Evolutionary conservation across 2,888 invertebrate genomes (phyloP).

Genomic region (Nephrotoma flavescens): DNA sequence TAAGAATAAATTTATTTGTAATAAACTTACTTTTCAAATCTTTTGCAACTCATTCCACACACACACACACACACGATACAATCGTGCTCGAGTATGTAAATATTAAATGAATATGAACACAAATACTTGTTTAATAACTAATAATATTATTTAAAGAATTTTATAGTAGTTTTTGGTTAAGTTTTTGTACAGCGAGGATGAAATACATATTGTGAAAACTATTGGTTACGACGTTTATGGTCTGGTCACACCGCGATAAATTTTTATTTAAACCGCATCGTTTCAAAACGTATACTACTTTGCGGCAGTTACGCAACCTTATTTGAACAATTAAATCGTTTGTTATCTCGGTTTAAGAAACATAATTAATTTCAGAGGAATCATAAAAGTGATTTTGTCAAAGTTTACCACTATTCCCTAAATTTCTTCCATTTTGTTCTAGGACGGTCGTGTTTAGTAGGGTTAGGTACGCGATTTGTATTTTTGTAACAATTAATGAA

Average conservation of each 20-base stretch:
- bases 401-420: too few species aligned
- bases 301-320: too few species aligned
- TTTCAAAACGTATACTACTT: background rate
- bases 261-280: background rate
- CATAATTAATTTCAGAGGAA: too few species aligned
- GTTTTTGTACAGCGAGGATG: background rate
- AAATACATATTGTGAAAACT: background rate
- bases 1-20: background rate
- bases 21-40: background rate
- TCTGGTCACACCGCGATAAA: background rate
- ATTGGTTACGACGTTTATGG: background rate
- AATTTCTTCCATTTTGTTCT: too few species aligned
- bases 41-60: background rate
- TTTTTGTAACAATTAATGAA: too few species aligned
- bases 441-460: too few species aligned
- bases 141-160: background rate
- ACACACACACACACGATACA: background rate
- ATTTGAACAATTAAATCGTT: too few species aligned
- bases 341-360: too few species aligned
- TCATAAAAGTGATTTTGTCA: too few species aligned
- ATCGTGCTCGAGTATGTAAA: background rate
- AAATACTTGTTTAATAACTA: background rate
- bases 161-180: background rate
- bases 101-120: background rate
- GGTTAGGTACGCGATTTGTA: too few species aligned